Evolutionary conservation across 1,140 invertebrate species (phyloP), one percentile per base, ranked within the genome.

Genomic region (Vanessa tameamea): DNA sequence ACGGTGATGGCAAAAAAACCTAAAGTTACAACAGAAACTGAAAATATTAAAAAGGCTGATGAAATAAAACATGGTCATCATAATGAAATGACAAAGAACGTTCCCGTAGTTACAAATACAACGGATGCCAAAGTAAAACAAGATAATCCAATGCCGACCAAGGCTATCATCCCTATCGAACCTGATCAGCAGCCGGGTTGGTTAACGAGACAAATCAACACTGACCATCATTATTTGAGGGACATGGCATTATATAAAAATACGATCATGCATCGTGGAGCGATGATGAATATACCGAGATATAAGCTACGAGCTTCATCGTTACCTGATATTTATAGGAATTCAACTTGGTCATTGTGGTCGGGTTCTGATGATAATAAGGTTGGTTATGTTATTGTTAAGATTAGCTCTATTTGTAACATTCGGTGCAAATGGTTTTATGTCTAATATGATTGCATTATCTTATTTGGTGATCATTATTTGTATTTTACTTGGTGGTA

Each of bases 271-370:
- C 83, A 90, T 47, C 73, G 88, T 63, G 88, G 90, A 16, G 87
- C 90, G 7, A 90, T 92, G 89, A 80, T 92, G 82, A 88, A 83
- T 8, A 87, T 91, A 37, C 85, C 85, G 84, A 94, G 97, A 66
- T 97, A 98, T 87, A 94, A 95, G 48, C 89, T 98, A 43, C 94
- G 96, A 61, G 96, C 97, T n/a, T 97, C 96, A 4, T 97, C 97
- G 50, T 96, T 97, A 84, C 97, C 97, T 3, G 95, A 98, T 87
- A 98, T 98, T 86, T 97, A 97, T 82, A 94, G 95, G 73, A 97
- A 97, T 85, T 97, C 96, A 1, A 97, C 97, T 94, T 96, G 96
- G 63, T 97, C 97, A 0, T 93, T 97, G 50, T 95, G 95, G 12
- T 95, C 95, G 80, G 95, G 95, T 83, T 95, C 95, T 73, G 94